These are phyloP conservation scores for Ceratoteleas bidentatus DNA, from an alignment of 1,140 invertebrate species.

Conservation along the genomic window DNA sequence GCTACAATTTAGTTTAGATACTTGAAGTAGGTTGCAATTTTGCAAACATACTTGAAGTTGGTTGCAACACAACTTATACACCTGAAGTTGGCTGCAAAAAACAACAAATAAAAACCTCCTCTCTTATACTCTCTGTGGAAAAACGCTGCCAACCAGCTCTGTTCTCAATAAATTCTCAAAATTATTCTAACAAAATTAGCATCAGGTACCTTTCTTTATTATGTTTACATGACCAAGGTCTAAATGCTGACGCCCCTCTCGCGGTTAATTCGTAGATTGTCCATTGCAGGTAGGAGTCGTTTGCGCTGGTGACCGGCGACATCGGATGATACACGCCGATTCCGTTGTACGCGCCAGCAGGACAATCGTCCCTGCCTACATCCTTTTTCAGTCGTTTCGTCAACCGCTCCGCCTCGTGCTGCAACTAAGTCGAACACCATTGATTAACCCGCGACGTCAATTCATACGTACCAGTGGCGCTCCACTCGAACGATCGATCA, in stretches of 20 bases:
- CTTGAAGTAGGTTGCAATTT: too few species aligned
- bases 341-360: slow-evolving; percentile 75
- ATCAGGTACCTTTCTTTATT: slow-evolving; percentile 75
- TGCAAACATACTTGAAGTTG: too few species aligned
- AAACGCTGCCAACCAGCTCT: too few species aligned
- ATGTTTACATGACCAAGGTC: slow-evolving; percentile 80
- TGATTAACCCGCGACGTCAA: slow-evolving; percentile 20
- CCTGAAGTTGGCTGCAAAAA: too few species aligned
- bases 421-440: slow-evolving; percentile 69
- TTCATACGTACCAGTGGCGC: not conserved
- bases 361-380: slow-evolving; percentile 75
- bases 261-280: slow-evolving; percentile 78
- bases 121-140: too few species aligned
- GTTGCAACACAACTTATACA: too few species aligned
- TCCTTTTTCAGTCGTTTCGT: slow-evolving; percentile 78
- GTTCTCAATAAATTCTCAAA: too few species aligned
- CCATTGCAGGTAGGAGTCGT: slow-evolving; percentile 79
- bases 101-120: too few species aligned
- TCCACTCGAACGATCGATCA: slow-evolving; percentile 15
- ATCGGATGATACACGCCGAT: slow-evolving; percentile 77
- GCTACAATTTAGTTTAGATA: too few species aligned
- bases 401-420: slow-evolving; percentile 77
- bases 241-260: slow-evolving; percentile 78
- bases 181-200: slow-evolving; percentile 3
- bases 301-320: slow-evolving; percentile 70